These are phyloP conservation scores for Mythimna albipuncta DNA, from an alignment of 2,888 invertebrate species.

Conservation along the genomic window DNA sequence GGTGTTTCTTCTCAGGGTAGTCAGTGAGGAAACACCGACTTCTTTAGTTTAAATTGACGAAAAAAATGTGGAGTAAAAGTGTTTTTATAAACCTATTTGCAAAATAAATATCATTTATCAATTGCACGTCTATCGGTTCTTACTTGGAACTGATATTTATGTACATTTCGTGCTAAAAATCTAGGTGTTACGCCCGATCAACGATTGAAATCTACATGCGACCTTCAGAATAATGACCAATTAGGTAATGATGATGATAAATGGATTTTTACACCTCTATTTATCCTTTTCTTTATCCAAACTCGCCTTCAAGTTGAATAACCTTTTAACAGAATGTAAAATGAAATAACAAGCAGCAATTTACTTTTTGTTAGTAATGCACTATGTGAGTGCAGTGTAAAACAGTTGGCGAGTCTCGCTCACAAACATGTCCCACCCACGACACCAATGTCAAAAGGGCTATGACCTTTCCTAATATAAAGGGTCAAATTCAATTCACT, in stretches of 20 bases:
- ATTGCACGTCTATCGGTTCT: background rate
- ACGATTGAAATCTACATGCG: background rate
- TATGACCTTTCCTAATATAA: background rate
- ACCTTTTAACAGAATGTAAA: constrained; percentile 10
- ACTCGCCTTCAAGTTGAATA: constrained; percentile 24
- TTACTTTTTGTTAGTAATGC: constrained; percentile 6
- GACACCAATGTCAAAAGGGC: background rate
- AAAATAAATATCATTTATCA: too few species aligned
- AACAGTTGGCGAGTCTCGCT: background rate
- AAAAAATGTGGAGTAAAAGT: too few species aligned
- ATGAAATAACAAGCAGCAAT: constrained; percentile 7
- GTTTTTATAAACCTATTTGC: too few species aligned
- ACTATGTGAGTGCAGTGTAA: background rate
- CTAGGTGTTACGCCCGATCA: background rate
- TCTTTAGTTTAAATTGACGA: too few species aligned
- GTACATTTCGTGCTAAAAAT: background rate
- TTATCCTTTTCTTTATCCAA: background rate
- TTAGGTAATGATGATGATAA: background rate
- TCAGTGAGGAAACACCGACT: too few species aligned
- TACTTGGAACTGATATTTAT: background rate
- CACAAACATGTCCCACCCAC: background rate
- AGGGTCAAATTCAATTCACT: background rate
- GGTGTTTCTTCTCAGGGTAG: too few species aligned
- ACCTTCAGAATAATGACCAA: background rate
- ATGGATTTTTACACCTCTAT: background rate